Base-by-base conservation (phyloP, 2,888 invertebrate species). In the Eupeodes luniger region DNA sequence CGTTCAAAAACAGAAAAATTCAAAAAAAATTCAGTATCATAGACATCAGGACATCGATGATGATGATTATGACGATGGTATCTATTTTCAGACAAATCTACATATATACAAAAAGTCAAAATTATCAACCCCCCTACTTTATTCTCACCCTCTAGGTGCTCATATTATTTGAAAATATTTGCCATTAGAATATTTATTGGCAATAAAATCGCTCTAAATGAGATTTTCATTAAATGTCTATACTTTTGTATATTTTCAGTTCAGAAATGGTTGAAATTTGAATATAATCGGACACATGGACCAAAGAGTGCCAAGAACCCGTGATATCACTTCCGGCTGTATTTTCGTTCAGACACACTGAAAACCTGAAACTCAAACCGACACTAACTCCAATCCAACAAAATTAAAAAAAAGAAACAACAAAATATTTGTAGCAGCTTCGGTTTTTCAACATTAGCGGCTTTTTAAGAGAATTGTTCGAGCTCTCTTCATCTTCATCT, bases 161-260 rank as follows among this genome's bases (percentile, higher is more conserved):
- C 47, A 12, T 47, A 27, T 57, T 72, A 59, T 59, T 72, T 10
- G 59, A 59, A 72, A 81, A 69, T 74, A 80, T 77, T 78, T 75
- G 66, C 61, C 81, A 88, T 88, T 88, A 78, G 77, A 85, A 85
- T 84, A 88, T 85, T 81, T 81, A 85, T 81, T 81, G 87, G 49
- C 80, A 81, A 81, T 88, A 76, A 77, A 81, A 84, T 88, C 76
- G 77, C 16, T 27, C 2, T 74, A 67, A 76, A 84, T 74, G 53
- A 47, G 74, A 81, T 75, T 88, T 85, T 85, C 77, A 85, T 81
- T 75, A 59, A 81, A 77, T 77, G 77, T 51, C 61, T 70, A 53
- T 81, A 40, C 9, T 62, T 44, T 61, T 76, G 57, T 44, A n/a
- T 40, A 40, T 11, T 84, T 84, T 36, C 72, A 84, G 67, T 16